phyloP scores from a whole-genome alignment of 2,888 invertebrate species.

The Drosophila siamana region DNA sequence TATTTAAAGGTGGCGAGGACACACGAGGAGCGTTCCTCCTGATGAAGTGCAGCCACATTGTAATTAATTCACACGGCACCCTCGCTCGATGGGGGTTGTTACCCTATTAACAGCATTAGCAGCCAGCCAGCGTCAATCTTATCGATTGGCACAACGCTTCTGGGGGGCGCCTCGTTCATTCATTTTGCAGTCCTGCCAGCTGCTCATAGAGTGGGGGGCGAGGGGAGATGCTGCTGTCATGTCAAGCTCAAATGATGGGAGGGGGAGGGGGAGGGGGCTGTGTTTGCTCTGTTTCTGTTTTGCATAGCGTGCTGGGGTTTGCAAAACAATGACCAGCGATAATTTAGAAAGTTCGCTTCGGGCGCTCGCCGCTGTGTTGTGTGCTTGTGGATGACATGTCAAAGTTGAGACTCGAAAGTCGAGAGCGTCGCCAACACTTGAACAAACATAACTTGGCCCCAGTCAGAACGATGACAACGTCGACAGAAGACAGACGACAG shows the following conservation, averaged over 20 bases:
- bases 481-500: background rate
- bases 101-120: constrained; percentile 14
- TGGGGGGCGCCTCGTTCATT: constrained; percentile 1
- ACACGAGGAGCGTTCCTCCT: constrained; percentile 16
- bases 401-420: constrained; percentile 61
- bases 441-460: constrained; percentile 54
- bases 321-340: constrained; percentile 65
- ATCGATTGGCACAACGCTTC: constrained; percentile 50
- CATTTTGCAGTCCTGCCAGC: constrained; percentile 32
- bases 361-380: background rate
- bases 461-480: constrained; percentile 15
- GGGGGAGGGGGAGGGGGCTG: background rate
- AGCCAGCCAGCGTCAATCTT: constrained; percentile 26
- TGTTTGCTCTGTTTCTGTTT: constrained; percentile 8
- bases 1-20: constrained; percentile 43
- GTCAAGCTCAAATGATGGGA: constrained; percentile 16
- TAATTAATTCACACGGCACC: constrained; percentile 57
- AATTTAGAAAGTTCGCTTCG: constrained; percentile 67
- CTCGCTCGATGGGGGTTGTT: constrained; percentile 7
- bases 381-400: constrained; percentile 58
- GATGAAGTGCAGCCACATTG: constrained; percentile 36
- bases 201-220: background rate
- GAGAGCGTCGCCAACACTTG: constrained; percentile 48
- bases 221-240: constrained; percentile 15
- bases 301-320: constrained; percentile 25